These are phyloP conservation scores for Griposia aprilina DNA, from an alignment of 2,888 invertebrate genomes.

Conservation along the genomic window DNA sequence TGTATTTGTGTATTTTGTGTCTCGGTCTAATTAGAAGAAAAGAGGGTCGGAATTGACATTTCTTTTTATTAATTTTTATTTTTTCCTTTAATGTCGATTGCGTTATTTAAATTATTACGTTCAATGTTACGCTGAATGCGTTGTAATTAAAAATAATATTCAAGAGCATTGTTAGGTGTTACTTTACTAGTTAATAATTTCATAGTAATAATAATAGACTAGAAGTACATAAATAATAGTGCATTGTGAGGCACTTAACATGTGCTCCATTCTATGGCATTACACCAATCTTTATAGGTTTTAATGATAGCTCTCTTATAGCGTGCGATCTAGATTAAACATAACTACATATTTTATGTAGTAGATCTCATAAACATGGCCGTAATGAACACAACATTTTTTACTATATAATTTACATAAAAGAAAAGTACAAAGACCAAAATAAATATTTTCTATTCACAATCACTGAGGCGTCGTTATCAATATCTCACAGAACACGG, in stretches of 20 bases:
- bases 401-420: constrained; percentile 36
- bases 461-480: constrained; percentile 55
- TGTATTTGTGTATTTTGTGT: constrained; percentile 33
- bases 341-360: constrained; percentile 41
- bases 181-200: constrained; percentile 29
- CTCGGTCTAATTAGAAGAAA: constrained; percentile 62
- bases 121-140: constrained; percentile 44
- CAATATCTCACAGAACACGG: constrained; percentile 58
- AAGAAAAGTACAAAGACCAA: constrained; percentile 25
- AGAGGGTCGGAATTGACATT: constrained; percentile 65
- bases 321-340: constrained; percentile 43
- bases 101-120: constrained; percentile 62
- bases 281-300: constrained; percentile 46
- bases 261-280: constrained; percentile 30
- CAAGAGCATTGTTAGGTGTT: constrained; percentile 34
- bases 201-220: constrained; percentile 22
- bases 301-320: constrained; percentile 55
- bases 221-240: constrained; percentile 24
- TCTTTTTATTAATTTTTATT: constrained; percentile 61
- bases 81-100: constrained; percentile 55
- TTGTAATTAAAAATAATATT: constrained; percentile 42
- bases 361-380: constrained; percentile 35
- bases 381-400: constrained; percentile 42
- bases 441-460: constrained; percentile 40
- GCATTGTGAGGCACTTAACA: constrained; percentile 31